Base-by-base conservation (phyloP, 2,797 vertebrate species). In the Tenualosa ilisha region DNA sequence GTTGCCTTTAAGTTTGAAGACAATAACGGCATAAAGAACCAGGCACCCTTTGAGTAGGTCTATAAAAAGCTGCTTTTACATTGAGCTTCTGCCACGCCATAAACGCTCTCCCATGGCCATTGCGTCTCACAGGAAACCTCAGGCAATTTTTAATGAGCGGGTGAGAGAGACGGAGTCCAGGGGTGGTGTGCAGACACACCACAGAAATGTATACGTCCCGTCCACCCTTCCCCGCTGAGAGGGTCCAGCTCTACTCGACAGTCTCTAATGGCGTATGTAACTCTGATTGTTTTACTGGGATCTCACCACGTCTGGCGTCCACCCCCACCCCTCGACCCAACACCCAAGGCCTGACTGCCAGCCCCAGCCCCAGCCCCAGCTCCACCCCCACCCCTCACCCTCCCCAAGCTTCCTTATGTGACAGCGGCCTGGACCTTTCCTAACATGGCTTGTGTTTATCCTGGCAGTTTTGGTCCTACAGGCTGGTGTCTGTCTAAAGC, bases 121-220 rank as follows among this genome's bases (percentile, higher is more conserved):
- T 9, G 4, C 17, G 6, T 43, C 72, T 22, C 72, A 46, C 72
- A 79, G 72, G 37, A 79, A 79, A 46, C 72, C 72, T 22, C 20
- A 37, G 40, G 72, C 72, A 2, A 5, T 22, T 79, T 31, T 79
- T 79, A 79, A 79, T n/a, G 72, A 79, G 40, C 6, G 40, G 72
- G 72, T 46, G 37, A 79, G 72, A 79, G 40, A 79, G 40, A 79
- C 72, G 46, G 72, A 79, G 72, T 79, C 72, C 72, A 79, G 40
- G 40, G 5, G 72, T 79, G 72, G 37, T 9, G 50, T 51, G 17
- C 72, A 46, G 72, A 46, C 72, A 46, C 2, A 7, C 72, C 72
- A 79, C 15, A 79, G 72, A 43, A 46, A 43, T 40, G 8, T 20
- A 79, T 22, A 20, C 15, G 2, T 24, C 26, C 20, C 37, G 40